Conservation (phyloP, 2,888 invertebrate species). For the Rhagonycha lutea region DNA sequence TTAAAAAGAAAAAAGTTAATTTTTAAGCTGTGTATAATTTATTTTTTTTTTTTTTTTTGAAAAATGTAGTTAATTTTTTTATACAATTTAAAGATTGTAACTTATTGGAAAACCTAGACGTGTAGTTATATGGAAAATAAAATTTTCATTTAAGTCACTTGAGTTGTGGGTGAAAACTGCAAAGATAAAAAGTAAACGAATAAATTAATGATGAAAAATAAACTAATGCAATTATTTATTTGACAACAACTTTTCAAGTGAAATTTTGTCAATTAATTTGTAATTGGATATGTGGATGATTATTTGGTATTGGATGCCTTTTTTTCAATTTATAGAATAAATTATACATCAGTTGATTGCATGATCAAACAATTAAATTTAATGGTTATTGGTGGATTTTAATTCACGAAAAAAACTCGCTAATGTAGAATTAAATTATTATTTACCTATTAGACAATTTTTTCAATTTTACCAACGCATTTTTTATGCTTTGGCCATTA, state of each 20-base stretch:
- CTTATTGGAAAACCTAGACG: not conserved
- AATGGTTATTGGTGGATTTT: no score
- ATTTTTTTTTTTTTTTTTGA: not conserved
- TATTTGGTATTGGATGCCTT: not conserved
- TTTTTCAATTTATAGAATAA: not conserved
- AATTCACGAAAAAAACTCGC: no score
- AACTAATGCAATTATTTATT: not conserved
- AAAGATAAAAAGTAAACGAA: not conserved
- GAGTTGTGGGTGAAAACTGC: not conserved
- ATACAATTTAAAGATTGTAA: not conserved
- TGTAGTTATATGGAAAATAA: not conserved
- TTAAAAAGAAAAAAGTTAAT: not conserved
- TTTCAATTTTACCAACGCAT: no score
- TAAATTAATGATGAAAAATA: not conserved
- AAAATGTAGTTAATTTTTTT: not conserved
- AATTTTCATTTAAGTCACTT: not conserved
- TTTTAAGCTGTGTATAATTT: not conserved
- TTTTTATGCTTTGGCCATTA: no score
- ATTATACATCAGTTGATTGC: no score
- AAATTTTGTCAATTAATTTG: not conserved
- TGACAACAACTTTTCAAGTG: not conserved
- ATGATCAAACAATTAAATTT: no score
- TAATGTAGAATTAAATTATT: no score
- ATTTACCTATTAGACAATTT: no score
- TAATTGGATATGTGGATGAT: not conserved